A percentile compares a stretch with the other conserved stretches of the same genome.
phyloP scores from a whole-genome alignment of 2,113 vertebrate species.

The Emydura subglobosa region DNA sequence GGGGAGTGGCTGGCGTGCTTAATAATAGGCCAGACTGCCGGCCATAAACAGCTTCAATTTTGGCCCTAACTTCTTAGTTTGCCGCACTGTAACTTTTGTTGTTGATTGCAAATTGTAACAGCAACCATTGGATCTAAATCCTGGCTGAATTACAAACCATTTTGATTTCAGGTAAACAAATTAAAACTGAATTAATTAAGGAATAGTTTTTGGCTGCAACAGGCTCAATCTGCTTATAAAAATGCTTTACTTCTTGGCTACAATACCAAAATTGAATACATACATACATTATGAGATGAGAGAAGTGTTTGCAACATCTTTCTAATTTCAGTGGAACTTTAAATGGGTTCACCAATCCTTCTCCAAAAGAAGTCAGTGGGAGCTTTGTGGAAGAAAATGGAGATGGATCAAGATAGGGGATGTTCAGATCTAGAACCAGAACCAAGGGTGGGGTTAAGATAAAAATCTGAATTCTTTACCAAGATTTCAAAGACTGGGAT shows the following conservation, averaged over 20 bases:
- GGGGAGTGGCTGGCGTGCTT: not conserved
- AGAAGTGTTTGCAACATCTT: constrained; percentile 31
- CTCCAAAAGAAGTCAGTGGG: not conserved
- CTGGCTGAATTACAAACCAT: constrained; percentile 23
- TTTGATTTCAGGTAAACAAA: constrained; percentile 50
- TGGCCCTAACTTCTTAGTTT: not conserved
- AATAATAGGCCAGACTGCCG: not conserved
- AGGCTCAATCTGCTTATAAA: constrained; percentile 12
- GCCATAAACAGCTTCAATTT: not conserved
- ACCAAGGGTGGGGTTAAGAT: not conserved
- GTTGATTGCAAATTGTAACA: constrained; percentile 3
- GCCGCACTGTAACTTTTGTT: not conserved
- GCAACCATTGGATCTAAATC: constrained; percentile 10
- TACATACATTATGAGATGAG: not conserved
- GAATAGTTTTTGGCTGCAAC: not conserved
- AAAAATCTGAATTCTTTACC: not conserved
- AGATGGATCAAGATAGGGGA: not conserved
- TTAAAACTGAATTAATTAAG: constrained; percentile 45
- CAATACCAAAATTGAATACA: constrained; percentile 14
- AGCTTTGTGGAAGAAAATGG: not conserved
- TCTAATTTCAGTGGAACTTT: constrained; percentile 18
- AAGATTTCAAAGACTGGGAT: not conserved
- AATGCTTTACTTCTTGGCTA: constrained; percentile 7
- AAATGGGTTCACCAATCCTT: not conserved
- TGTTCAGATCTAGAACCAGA: not conserved